phyloP scores from a whole-genome alignment of 2,888 invertebrate genomes.

The Pseudanteris insignis region DNA sequence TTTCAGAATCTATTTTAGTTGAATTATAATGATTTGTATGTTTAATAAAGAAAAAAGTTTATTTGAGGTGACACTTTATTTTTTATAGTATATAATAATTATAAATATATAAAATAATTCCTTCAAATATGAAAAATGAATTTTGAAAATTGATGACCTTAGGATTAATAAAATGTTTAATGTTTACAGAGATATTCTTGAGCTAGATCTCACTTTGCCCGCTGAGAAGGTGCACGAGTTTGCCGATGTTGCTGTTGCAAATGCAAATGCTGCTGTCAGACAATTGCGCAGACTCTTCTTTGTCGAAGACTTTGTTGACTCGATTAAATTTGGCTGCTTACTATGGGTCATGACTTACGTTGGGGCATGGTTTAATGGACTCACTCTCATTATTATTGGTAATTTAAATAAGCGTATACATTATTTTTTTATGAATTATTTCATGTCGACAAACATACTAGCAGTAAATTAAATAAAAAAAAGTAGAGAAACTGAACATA shows the following conservation, averaged over 20 bases:
- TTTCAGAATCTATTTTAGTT: too few species aligned
- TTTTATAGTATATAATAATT: too few species aligned
- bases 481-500: too few species aligned
- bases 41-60: too few species aligned
- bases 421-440: not conserved
- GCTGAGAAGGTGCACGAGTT: conserved; percentile 91
- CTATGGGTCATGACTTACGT: conserved; percentile 97
- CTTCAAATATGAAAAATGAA: too few species aligned
- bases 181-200: conserved; percentile 78
- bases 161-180: not conserved
- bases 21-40: too few species aligned
- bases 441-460: too few species aligned
- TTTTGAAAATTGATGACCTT: too few species aligned
- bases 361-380: conserved; percentile 99
- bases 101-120: too few species aligned
- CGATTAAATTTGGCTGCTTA: conserved; percentile 92
- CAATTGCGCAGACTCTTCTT: conserved; percentile 94
- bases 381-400: conserved; percentile 97
- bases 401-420: too few species aligned
- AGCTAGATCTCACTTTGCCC: conserved; percentile 86
- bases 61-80: too few species aligned
- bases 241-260: conserved; percentile 86
- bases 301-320: conserved; percentile 96
- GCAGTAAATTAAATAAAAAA: too few species aligned
- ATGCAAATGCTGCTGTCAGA: conserved; percentile 81